Base-by-base conservation (phyloP, 2,113 vertebrate genomes). In the Triplophysa dalaica region DNA sequence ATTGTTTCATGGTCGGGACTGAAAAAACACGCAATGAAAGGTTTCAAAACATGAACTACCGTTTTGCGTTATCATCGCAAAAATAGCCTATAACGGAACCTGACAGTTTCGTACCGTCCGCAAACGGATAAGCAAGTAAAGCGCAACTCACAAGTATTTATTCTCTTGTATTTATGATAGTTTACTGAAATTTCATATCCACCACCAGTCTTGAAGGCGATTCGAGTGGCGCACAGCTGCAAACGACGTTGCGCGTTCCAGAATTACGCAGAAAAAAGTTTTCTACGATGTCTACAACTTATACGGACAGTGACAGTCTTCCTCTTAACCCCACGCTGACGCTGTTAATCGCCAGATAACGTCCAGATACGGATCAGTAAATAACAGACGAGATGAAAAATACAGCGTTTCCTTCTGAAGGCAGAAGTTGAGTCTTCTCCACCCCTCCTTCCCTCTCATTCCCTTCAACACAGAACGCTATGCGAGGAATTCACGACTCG, bases 401-500 rank as follows among this genome's bases (percentile, higher is more conserved):
- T 17, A 5, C 19, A 43, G 33, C 50, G 60, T 82, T 77, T 88
- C 87, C 85, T 85, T 86, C 87, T 83, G 77, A 81, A 84, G 69
- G 43, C 24, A 73, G 43, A 77, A 78, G 70, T 78, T 81, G 62
- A 77, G 70, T 62, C 54, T 64, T 61, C 16, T 82, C 75, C 48
- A 70, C 74, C 82, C 69, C 82, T 83, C 83, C 56, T 84, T 85
- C 75, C 84, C 84, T 86, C 77, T 74, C 86, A 82, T 72, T 86
- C 87, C 83, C 85, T 84, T 87, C 52, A 54, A 24, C 24, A 81
- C 65, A 70, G 81, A 80, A 81, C 85, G 85, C 85, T 86, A 88
- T 87, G 86, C 83, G 82, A 87, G 81, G 85, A 90, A 86, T 73
- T 22, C 33, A 41, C 54, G 5, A 16, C 26, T 29, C 26, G 65